Evolutionary conservation across 2,888 invertebrate species (phyloP).

Genomic region (Protonemura montana): DNA sequence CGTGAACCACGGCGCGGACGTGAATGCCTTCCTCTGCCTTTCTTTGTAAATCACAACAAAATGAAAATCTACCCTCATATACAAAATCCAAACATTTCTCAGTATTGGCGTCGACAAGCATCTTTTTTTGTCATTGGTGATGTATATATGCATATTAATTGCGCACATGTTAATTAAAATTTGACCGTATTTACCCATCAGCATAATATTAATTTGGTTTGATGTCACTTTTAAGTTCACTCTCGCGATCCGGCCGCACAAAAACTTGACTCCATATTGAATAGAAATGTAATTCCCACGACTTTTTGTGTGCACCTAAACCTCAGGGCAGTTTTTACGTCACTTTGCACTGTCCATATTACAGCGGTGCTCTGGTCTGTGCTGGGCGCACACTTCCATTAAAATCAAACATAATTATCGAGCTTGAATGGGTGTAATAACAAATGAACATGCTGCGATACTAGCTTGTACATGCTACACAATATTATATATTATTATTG

Average conservation of each 20-base stretch:
- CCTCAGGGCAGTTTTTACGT: not conserved
- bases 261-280: not conserved
- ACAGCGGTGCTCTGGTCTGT: not conserved
- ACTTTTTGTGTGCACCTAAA: not conserved
- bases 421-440: conserved; percentile 26
- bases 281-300: not conserved
- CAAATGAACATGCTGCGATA: conserved; percentile 22
- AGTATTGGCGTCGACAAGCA: no score
- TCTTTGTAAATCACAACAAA: no score
- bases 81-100: no score
- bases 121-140: no score
- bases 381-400: not conserved
- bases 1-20: no score
- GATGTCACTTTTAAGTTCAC: no score
- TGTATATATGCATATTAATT: no score
- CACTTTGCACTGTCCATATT: not conserved
- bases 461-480: not conserved
- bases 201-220: no score
- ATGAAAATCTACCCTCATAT: no score
- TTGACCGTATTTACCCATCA: no score
- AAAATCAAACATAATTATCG: conserved; percentile 33
- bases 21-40: no score
- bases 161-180: no score
- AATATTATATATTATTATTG: conserved; percentile 15
- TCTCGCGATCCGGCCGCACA: not conserved